phyloP scores from a whole-genome alignment of 2,797 vertebrate species.

The Pampus argenteus region DNA sequence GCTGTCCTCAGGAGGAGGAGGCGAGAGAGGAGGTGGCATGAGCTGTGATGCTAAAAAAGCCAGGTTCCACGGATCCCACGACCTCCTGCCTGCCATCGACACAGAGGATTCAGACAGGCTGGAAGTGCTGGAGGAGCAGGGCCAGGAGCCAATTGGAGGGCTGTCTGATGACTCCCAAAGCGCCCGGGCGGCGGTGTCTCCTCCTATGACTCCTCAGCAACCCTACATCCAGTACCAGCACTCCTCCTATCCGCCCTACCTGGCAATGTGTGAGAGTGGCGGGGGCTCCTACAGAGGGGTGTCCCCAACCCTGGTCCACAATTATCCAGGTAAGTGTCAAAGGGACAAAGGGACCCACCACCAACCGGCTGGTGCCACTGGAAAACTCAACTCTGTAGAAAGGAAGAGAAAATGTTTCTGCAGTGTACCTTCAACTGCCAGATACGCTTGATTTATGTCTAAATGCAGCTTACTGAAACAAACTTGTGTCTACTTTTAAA shows the following conservation, averaged over 20 bases:
- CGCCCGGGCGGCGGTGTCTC: slow-evolving; percentile 90
- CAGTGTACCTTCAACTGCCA: neutral
- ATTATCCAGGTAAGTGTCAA: slow-evolving; percentile 91
- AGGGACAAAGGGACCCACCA: neutral
- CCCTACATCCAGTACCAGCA: slow-evolving; percentile 98
- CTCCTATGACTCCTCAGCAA: slow-evolving; percentile 94
- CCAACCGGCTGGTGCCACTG: too few relatives aligned
- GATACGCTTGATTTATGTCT: neutral
- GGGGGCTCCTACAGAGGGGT: slow-evolving; percentile 93
- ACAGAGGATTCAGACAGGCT: slow-evolving; percentile 86
- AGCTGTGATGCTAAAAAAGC: slow-evolving; percentile 87
- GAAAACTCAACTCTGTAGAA: neutral
- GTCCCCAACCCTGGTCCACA: slow-evolving; percentile 96
- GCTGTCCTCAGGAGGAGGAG: slow-evolving; percentile 80
- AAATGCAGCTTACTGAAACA: neutral
- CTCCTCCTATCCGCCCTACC: slow-evolving; percentile 90
- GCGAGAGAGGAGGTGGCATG: slow-evolving; percentile 70
- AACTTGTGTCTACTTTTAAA: neutral
- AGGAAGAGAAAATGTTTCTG: too few relatives aligned
- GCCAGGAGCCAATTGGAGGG: slow-evolving; percentile 87
- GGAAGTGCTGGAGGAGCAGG: slow-evolving; percentile 88
- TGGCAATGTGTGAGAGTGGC: slow-evolving; percentile 94
- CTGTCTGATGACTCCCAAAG: slow-evolving; percentile 91
- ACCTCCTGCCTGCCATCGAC: slow-evolving; percentile 76
- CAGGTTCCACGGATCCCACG: slow-evolving; percentile 83